Evolutionary conservation across 2,888 invertebrate genomes (phyloP), one percentile per base, ranked within the genome.

Genomic region (Ernsta delagoae): DNA sequence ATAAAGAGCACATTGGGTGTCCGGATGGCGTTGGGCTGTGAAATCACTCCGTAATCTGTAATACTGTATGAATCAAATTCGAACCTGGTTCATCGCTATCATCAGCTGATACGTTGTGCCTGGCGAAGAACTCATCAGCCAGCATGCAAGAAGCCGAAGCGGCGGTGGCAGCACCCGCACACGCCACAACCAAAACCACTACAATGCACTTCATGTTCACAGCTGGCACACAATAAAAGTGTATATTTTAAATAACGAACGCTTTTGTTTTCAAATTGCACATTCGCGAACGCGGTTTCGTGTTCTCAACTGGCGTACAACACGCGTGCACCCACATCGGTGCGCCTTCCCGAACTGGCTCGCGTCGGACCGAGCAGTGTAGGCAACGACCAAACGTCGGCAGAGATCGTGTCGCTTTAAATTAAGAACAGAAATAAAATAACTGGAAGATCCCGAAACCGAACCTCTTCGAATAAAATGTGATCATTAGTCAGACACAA

Each of bases 101-200:
- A 83, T 92, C 92, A 90, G 92, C 92, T 91, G 93, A 86, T 83
- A 84, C 83, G 80, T 92, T 92, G 83, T 90, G 88, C 75, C 89
- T 86, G 74, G 81, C 74, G 82, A 92, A 89, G 87, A 89, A 91
- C 77, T 87, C 86, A 74, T 88, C 84, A 67, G 90, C 77, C 57
- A 78, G 79, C 71, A 83, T 79, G 78, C 92, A 92, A 72, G 89
- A 83, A 71, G 83, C 78, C 64, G 82, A 78, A n/a, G 87, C 89
- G 68, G 87, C 85, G 72, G 82, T 83, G 68, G 81, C 86, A 53
- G 77, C 79, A 45, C 81, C 79, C 73, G 80, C 80, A 73, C 81
- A 83, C 76, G 83, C 85, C 80, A 84, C 81, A 78, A 85, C 77
- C 73, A 80, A 77, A 81, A 90, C 73, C 72, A 92, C 75, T 80